Conservation (phyloP, 2,888 invertebrate species). For the Agonopterix arenella region DNA sequence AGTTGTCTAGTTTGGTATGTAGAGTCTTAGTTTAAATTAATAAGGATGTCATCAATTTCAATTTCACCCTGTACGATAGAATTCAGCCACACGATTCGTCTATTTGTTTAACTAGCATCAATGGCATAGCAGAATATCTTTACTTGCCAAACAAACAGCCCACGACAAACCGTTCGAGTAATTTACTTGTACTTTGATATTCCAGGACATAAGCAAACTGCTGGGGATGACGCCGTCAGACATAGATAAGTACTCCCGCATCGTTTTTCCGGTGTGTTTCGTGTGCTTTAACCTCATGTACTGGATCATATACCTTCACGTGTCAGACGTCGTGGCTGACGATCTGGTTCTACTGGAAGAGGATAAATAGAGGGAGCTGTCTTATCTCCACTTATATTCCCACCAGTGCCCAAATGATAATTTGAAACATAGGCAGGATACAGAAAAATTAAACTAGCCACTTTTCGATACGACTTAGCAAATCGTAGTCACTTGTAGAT, state of each 20-base stretch:
- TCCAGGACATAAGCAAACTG: constrained; percentile 91
- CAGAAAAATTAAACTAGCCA: neutral
- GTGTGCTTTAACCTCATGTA: constrained; percentile 99
- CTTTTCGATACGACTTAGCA: constrained; percentile 8
- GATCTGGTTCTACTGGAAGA: constrained; percentile 91
- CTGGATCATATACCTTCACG: constrained; percentile 98
- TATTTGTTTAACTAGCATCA: too few relatives aligned
- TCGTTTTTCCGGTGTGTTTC: constrained; percentile 98
- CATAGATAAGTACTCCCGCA: constrained; percentile 99
- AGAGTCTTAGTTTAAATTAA: too few relatives aligned
- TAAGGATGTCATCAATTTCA: too few relatives aligned
- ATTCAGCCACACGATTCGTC: too few relatives aligned
- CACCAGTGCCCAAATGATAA: constrained; percentile 44
- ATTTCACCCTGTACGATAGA: too few relatives aligned
- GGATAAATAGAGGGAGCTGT: constrained; percentile 68
- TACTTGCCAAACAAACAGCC: too few relatives aligned
- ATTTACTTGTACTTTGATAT: constrained; percentile 1
- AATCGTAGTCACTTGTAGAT: constrained; percentile 13
- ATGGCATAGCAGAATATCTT: too few relatives aligned
- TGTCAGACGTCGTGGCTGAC: constrained; percentile 96
- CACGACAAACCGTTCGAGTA: too few relatives aligned
- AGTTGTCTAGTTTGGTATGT: too few relatives aligned
- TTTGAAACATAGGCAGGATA: constrained; percentile 41
- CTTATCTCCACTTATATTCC: constrained; percentile 57
- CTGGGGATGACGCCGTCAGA: constrained; percentile 96